Conservation (phyloP, 2,113 vertebrate genomes). For the Ceratotherium simum region DNA sequence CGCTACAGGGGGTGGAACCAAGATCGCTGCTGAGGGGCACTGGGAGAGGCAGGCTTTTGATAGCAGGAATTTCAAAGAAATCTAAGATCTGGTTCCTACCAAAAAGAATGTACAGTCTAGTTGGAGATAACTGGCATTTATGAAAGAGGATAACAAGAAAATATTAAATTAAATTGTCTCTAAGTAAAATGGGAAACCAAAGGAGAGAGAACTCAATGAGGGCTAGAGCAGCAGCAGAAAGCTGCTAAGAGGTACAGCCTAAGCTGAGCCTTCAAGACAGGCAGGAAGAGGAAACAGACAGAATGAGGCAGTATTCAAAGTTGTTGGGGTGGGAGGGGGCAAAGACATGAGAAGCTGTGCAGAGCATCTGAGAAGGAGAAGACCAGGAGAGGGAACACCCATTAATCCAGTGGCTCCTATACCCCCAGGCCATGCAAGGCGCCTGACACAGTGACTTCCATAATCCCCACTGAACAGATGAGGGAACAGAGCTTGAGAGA, state of each 20-base stretch:
- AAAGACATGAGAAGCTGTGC: neutral
- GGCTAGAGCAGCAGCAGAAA: too few species aligned
- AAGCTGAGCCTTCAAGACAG: neutral
- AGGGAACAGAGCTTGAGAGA: neutral
- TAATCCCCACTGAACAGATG: neutral
- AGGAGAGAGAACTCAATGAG: fast-evolving
- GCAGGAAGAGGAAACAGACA: too few species aligned
- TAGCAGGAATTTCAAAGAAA: neutral
- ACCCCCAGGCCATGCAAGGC: too few species aligned
- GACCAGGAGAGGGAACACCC: neutral
- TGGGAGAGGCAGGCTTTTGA: too few species aligned
- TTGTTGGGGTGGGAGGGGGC: too few species aligned
- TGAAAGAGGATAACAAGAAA: neutral
- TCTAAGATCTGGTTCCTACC: neutral
- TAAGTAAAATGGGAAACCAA: neutral
- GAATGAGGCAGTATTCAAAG: too few species aligned
- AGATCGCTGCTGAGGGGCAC: neutral
- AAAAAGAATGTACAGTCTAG: neutral
- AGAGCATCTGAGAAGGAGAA: neutral
- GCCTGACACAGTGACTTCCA: neutral
- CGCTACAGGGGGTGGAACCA: fast-evolving
- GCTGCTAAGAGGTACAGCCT: fast-evolving
- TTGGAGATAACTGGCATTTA: neutral
- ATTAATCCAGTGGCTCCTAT: neutral
- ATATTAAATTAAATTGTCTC: neutral